Conservation (phyloP, 1,140 invertebrate species). For the Eciton burchellii region DNA sequence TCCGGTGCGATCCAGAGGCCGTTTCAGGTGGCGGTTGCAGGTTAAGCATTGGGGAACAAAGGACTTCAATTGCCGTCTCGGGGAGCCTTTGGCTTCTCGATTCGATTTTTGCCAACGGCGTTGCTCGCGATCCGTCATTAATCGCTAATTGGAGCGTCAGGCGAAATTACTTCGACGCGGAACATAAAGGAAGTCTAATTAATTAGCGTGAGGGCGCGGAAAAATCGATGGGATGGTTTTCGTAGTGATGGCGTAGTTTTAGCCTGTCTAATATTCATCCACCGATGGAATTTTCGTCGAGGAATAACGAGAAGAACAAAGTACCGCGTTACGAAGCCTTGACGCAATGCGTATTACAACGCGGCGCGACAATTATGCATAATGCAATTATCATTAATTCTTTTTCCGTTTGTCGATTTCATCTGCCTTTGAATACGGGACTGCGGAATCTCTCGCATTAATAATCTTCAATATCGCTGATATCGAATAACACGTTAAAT, state of each 20-base stretch:
- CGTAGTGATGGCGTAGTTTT: not conserved
- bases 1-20: too few species aligned
- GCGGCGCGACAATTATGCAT: not conserved
- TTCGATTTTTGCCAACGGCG: conserved; percentile 1
- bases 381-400: not conserved
- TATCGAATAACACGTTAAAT: too few species aligned
- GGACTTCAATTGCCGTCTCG: too few species aligned
- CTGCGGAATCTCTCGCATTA: not conserved
- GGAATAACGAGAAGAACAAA: not conserved
- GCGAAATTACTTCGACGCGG: conserved; percentile 19
- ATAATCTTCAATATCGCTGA: conserved; percentile 1
- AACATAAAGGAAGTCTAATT: conserved; percentile 34
- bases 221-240: conserved; percentile 11
- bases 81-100: not conserved
- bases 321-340: conserved; percentile 3
- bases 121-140: conserved; percentile 33
- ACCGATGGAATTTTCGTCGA: not conserved
- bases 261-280: conserved; percentile 18
- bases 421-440: too few species aligned
- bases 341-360: not conserved
- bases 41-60: too few species aligned
- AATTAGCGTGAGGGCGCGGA: conserved; percentile 26
- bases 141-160: conserved; percentile 36
- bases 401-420: not conserved
- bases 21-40: too few species aligned